Evolutionary conservation across 1,140 invertebrate species (phyloP).

Genomic region (Cydia strobilella): DNA sequence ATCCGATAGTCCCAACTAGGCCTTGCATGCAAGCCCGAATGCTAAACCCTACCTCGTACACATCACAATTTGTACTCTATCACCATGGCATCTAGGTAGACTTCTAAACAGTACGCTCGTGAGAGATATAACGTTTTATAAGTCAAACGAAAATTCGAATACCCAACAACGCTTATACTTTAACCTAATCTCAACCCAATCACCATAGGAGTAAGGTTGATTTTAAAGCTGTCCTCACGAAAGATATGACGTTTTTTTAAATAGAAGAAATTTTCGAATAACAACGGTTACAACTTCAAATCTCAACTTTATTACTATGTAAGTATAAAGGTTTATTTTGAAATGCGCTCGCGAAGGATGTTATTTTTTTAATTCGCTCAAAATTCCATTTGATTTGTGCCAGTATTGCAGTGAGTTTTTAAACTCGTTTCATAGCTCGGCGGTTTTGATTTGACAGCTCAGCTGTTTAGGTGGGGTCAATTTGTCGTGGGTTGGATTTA

Average conservation of each 20-base stretch:
- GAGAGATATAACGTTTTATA: neutral
- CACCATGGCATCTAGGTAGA: neutral
- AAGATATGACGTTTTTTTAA: no score
- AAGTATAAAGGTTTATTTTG: neutral
- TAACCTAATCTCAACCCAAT: no score
- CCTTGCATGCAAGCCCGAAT: constrained; percentile 15
- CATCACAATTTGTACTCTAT: neutral
- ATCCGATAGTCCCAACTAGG: constrained; percentile 1
- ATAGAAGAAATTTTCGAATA: no score
- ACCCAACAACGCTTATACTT: neutral
- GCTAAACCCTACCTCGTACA: neutral
- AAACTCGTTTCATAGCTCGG: neutral
- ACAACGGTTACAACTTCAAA: neutral
- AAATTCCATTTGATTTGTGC: constrained; percentile 1
- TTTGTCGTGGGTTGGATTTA: neutral
- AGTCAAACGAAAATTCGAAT: neutral
- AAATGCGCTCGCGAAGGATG: neutral
- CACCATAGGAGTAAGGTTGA: no score
- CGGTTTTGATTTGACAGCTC: constrained; percentile 9
- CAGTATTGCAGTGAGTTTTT: constrained; percentile 3
- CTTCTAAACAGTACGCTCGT: neutral
- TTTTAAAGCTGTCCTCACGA: no score
- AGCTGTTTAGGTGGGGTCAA: neutral
- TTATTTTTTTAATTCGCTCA: neutral
- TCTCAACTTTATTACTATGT: neutral